A percentile compares a stretch with the other conserved stretches of the same genome.
These are phyloP conservation scores for Erpetoichthys calabaricus DNA, from an alignment of 2,797 vertebrate species.

Conservation along the genomic window DNA sequence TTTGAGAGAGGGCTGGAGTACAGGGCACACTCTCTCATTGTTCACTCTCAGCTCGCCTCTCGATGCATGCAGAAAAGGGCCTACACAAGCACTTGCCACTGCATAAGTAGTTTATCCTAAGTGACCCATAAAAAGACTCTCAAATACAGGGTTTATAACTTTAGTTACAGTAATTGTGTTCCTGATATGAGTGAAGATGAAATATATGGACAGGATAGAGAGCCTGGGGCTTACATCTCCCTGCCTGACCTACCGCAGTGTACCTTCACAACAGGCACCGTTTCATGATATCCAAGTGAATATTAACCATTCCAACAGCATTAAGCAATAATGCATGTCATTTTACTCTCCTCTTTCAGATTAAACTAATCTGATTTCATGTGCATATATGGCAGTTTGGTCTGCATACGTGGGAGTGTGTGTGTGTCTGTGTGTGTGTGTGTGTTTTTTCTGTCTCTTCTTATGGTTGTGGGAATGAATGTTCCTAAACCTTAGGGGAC, in stretches of 20 bases:
- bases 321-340: conserved; percentile 4
- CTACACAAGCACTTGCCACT: conserved; percentile 47
- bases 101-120: conserved; percentile 56
- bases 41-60: conserved; percentile 51
- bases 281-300: conserved; percentile 1
- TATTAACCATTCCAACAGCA: conserved; percentile 3
- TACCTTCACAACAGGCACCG: conserved; percentile 1
- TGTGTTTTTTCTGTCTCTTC: too few species aligned
- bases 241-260: conserved; percentile 10
- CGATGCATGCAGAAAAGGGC: conserved; percentile 56
- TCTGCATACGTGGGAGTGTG: too few species aligned
- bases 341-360: not conserved
- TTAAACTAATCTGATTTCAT: not conserved
- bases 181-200: conserved; percentile 45
- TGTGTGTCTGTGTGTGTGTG: too few species aligned
- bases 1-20: conserved; percentile 67
- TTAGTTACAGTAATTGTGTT: conserved; percentile 50
- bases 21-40: conserved; percentile 39
- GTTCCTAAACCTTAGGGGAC: too few species aligned
- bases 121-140: conserved; percentile 62
- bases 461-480: too few species aligned
- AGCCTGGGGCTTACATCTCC: conserved; percentile 8
- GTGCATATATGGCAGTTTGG: too few species aligned
- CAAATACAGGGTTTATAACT: conserved; percentile 45
- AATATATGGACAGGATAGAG: conserved; percentile 34